Evolutionary conservation across 2,888 invertebrate genomes (phyloP).

Genomic region (Malachius bipustulatus): DNA sequence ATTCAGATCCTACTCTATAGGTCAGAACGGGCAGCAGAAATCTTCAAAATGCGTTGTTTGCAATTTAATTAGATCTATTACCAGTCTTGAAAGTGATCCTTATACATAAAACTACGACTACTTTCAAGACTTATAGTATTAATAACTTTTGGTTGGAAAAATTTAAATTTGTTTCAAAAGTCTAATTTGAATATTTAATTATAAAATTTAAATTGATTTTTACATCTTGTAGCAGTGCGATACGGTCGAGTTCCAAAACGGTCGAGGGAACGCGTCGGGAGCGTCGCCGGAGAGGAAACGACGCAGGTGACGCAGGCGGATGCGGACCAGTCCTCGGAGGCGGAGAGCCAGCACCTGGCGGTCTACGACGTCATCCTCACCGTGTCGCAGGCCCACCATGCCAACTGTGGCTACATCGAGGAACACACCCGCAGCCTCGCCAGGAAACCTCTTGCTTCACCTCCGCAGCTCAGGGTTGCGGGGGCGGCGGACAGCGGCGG

Average conservation of each 20-base stretch:
- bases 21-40: no score
- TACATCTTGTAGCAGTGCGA: constrained; percentile 66
- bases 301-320: constrained; percentile 38
- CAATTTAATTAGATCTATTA: no score
- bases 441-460: constrained; percentile 54
- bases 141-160: no score
- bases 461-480: constrained; percentile 14
- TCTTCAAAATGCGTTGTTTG: no score
- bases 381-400: constrained; percentile 74
- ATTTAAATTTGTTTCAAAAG: no score
- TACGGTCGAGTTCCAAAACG: constrained; percentile 95
- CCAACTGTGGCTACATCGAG: constrained; percentile 80
- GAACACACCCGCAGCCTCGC: constrained; percentile 63
- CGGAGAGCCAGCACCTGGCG: constrained; percentile 46
- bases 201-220: no score
- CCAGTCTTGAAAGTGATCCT: no score
- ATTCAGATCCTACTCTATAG: no score
- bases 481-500: constrained; percentile 21
- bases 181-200: no score
- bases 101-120: no score
- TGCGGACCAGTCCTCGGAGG: constrained; percentile 34
- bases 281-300: constrained; percentile 47
- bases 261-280: constrained; percentile 64
- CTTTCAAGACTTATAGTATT: no score
- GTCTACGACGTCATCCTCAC: constrained; percentile 70